Base-by-base conservation (phyloP, 2,888 invertebrate genomes). In the Amiota minor region DNA sequence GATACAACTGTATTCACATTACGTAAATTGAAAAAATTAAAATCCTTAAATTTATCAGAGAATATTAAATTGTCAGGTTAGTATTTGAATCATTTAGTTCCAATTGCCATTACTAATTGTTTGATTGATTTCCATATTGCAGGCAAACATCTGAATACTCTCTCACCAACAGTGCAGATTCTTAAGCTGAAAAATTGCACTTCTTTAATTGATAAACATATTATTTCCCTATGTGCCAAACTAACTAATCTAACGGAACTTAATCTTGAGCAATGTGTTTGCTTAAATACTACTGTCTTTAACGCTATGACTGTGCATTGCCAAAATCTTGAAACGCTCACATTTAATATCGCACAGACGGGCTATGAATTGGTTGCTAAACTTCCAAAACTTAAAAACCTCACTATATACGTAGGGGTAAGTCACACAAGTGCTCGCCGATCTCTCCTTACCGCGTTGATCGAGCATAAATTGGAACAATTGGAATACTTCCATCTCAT, bases 321-420 rank as follows among this genome's bases (percentile, higher is more conserved):
- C 35, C 10, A 46, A 2, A 18, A 55, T 0, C 59, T 82, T 16
- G 82, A 82, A 23, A 45, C 45, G 0, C 61, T 82, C 1, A 20
- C 71, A 2, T 35, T 80, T 1, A 74, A 68, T 62, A 35, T 35
- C 35, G 23, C 14, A 50, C 10, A 12, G 0, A 9, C 1, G 12
- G 61, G 45, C 0, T 77, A 77, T 35, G 76, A 79, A 47, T 12
- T 71, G 9, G 56, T 82, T 20, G 82, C 80, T n/a, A 68, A 67
- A 59, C 18, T 82, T 8, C 83, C 81, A 12, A 70, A 20, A 1
- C 72, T 82, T 1, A 83, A 77, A 70, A 65, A 74, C 2, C 59
- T 82, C 3, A 18, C 46, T 56, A 23, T 79, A 11, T 12, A 70
- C 12, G 18, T 8, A 46, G 20, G 9, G 20, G 49, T 9, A 10